phyloP scores from a whole-genome alignment of 2,113 vertebrate genomes.

The Saccopteryx leptura region DNA sequence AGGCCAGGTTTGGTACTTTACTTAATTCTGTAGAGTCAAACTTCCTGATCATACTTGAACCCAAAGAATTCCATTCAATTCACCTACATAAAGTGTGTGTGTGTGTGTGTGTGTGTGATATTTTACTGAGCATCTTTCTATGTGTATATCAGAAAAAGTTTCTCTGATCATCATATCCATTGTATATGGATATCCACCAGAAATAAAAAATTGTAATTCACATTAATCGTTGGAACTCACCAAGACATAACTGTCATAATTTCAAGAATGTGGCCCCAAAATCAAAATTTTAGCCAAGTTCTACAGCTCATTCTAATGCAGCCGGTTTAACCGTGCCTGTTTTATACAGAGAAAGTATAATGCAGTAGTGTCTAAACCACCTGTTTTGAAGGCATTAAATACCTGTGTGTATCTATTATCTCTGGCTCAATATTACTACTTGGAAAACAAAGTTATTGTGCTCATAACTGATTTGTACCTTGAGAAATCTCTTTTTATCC shows the following conservation, averaged over 20 bases:
- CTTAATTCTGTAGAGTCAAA: neutral
- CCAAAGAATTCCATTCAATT: neutral
- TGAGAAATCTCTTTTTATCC: neutral
- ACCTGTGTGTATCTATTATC: neutral
- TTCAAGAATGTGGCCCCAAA: neutral
- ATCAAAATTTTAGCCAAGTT: neutral
- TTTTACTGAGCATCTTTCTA: neutral
- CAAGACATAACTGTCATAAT: neutral
- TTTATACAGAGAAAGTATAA: neutral
- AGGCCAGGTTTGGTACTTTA: neutral
- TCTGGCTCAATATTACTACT: neutral
- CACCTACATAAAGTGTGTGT: neutral
- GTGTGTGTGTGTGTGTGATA: neutral
- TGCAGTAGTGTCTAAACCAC: neutral
- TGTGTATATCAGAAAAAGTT: neutral
- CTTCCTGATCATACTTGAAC: neutral
- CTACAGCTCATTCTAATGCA: neutral
- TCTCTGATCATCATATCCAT: neutral
- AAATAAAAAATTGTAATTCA: neutral
- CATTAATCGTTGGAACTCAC: neutral
- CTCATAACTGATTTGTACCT: neutral
- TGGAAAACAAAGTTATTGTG: neutral
- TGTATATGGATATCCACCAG: neutral
- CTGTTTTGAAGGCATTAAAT: neutral
- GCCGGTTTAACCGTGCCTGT: neutral